These are phyloP conservation scores for Nemapogon koenigi DNA, from an alignment of 2,888 invertebrate species.

Conservation along the genomic window DNA sequence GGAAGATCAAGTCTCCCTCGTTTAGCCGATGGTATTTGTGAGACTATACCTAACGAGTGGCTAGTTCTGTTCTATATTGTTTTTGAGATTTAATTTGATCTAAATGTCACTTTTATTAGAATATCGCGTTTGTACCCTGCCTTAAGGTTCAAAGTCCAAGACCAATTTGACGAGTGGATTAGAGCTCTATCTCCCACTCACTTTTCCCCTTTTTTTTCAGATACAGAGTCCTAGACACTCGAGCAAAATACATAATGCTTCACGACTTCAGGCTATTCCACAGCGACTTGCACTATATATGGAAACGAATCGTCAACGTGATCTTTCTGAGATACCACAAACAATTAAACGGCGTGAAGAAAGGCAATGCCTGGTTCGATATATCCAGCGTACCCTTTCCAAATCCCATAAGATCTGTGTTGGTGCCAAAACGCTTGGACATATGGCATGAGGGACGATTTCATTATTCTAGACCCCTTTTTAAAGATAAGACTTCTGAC, in stretches of 20 bases:
- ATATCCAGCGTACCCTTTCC: conserved; percentile 79
- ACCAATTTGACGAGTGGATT: too few relatives aligned
- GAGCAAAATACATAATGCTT: conserved; percentile 73
- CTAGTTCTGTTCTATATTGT: too few relatives aligned
- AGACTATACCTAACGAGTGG: too few relatives aligned
- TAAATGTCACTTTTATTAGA: too few relatives aligned
- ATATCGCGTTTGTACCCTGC: too few relatives aligned
- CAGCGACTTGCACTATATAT: conserved; percentile 71
- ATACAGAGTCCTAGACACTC: conserved; percentile 72
- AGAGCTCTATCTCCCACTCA: too few relatives aligned
- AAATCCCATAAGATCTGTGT: conserved; percentile 54
- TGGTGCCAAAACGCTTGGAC: conserved; percentile 69
- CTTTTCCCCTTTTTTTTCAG: conserved; percentile 53
- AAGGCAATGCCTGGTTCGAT: conserved; percentile 68
- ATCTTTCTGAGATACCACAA: conserved; percentile 71
- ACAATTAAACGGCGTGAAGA: conserved; percentile 25
- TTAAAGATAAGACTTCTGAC: conserved; percentile 66
- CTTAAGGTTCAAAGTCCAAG: too few relatives aligned
- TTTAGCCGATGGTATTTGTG: too few relatives aligned
- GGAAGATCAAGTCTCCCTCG: too few relatives aligned
- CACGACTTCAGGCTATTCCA: conserved; percentile 73
- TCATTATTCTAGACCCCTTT: conserved; percentile 54
- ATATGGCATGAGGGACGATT: conserved; percentile 72
- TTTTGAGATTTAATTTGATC: too few relatives aligned
- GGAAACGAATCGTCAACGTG: conserved; percentile 79